phyloP scores from a whole-genome alignment of 2,888 invertebrate species.

The Lydus trimaculatus region DNA sequence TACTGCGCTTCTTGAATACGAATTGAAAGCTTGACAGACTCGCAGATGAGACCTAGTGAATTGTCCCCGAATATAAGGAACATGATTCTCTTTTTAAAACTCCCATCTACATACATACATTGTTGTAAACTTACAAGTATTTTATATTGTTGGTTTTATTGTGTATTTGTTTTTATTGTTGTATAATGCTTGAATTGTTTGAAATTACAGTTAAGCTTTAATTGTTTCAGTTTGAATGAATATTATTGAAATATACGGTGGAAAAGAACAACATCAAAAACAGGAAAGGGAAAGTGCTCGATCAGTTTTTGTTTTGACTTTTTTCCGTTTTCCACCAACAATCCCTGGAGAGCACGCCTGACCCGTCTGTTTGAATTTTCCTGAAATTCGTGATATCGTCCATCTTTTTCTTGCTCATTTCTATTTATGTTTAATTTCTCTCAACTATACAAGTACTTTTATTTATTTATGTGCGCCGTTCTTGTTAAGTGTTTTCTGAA shows the following conservation, averaged over 20 bases:
- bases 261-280: background rate
- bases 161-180: background rate
- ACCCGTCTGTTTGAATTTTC: conserved; percentile 6
- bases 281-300: background rate
- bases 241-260: background rate
- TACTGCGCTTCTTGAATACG: conserved; percentile 42
- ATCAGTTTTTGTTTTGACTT: background rate
- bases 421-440: background rate
- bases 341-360: background rate
- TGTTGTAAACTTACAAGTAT: background rate
- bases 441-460: background rate
- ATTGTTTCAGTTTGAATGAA: background rate
- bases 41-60: conserved; percentile 43
- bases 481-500: conserved; percentile 1
- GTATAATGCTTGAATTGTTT: background rate
- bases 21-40: conserved; percentile 37
- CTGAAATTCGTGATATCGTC: background rate
- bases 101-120: background rate
- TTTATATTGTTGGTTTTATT: background rate
- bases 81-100: conserved; percentile 30
- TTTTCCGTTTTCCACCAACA: background rate
- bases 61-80: conserved; percentile 38
- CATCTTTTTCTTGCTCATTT: background rate
- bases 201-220: background rate
- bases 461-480: background rate